phyloP scores from a whole-genome alignment of 2,797 vertebrate species.

The Hypotaenidia philippensis region DNA sequence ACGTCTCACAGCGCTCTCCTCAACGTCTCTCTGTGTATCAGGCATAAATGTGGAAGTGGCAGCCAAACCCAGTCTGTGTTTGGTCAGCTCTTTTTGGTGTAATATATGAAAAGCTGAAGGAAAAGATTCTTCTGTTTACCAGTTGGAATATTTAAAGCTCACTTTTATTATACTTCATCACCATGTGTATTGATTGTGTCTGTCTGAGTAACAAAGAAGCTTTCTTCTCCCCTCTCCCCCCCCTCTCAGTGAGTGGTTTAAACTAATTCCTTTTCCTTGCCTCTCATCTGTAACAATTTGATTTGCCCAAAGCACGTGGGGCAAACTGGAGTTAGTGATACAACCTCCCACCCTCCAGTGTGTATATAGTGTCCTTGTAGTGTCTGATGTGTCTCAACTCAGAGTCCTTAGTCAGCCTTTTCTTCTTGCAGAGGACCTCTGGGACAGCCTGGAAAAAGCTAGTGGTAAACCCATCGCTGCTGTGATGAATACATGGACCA shows the following conservation, averaged over 20 bases:
- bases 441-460: constrained; percentile 95
- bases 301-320: not conserved
- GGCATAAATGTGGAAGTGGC: not conserved
- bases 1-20: not conserved
- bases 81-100: not conserved
- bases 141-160: not conserved
- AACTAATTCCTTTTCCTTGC: not conserved
- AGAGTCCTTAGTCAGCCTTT: not conserved
- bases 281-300: not conserved
- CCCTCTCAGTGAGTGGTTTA: not conserved
- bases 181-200: not conserved
- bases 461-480: constrained; percentile 96
- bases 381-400: not conserved
- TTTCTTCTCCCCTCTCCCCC: not conserved
- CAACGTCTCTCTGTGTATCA: not conserved
- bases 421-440: constrained; percentile 91
- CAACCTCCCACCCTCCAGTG: not conserved
- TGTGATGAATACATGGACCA: constrained; percentile 98
- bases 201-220: not conserved
- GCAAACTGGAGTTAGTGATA: not conserved
- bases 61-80: not conserved
- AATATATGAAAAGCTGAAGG: not conserved
- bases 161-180: not conserved
- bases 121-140: not conserved
- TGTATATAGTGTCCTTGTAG: not conserved